Conservation (phyloP, 2,888 invertebrate species). For the Thecophora atra region DNA sequence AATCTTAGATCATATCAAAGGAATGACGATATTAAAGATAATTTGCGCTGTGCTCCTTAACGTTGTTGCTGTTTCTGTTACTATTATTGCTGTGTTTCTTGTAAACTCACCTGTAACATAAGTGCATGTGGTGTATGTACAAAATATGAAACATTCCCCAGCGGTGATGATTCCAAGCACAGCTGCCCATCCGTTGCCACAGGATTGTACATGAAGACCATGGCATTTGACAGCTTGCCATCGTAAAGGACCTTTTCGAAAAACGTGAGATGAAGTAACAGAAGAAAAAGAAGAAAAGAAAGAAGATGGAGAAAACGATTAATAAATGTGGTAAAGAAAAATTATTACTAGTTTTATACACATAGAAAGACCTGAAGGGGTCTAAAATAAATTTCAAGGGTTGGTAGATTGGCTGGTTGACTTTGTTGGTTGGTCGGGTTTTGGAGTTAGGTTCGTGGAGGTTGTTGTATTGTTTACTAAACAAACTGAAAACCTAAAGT, state of each 20-base stretch:
- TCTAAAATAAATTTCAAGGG: neutral
- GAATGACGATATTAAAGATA: too few species aligned
- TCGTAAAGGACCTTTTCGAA: constrained; percentile 91
- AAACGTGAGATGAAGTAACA: constrained; percentile 6
- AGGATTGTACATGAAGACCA: constrained; percentile 99
- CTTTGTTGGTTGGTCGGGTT: too few species aligned
- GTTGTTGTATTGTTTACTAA: neutral
- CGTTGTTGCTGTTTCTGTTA: neutral
- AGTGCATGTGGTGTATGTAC: constrained; percentile 99
- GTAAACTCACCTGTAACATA: constrained; percentile 88
- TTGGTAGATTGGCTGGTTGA: too few species aligned
- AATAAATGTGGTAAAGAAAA: constrained; percentile 10
- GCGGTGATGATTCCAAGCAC: constrained; percentile 97
- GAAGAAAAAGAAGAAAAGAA: constrained; percentile 2
- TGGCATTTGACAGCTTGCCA: constrained; percentile 94
- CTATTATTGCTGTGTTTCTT: neutral
- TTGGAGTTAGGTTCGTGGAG: neutral
- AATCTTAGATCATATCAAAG: too few species aligned
- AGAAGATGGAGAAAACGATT: constrained; percentile 5
- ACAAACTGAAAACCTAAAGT: neutral
- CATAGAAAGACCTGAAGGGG: neutral
- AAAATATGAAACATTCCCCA: constrained; percentile 96
- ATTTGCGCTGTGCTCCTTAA: too few species aligned
- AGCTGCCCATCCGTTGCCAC: constrained; percentile 99
- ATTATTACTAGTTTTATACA: constrained; percentile 11